Evolutionary conservation across 2,888 invertebrate genomes (phyloP).

Genomic region (Limnephilus auricula): DNA sequence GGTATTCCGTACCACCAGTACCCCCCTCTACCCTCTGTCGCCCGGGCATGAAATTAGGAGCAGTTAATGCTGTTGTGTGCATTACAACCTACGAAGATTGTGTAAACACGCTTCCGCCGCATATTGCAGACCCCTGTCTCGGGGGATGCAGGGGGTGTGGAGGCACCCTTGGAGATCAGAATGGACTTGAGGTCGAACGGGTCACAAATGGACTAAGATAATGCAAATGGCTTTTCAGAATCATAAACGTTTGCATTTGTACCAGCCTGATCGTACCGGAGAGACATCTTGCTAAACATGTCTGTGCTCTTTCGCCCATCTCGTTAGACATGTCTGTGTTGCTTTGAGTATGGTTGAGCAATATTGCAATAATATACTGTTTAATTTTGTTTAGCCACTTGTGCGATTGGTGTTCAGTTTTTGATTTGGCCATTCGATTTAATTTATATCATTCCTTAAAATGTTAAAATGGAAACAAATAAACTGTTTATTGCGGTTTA

Average conservation of each 20-base stretch:
- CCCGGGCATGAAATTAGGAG: slow-evolving; percentile 65
- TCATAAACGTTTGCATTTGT: background rate
- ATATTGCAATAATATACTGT: background rate
- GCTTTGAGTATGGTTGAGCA: too few species aligned
- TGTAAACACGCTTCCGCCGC: slow-evolving; percentile 63
- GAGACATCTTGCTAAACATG: background rate
- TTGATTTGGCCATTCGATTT: too few species aligned
- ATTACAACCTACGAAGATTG: slow-evolving; percentile 61
- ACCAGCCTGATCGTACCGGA: background rate
- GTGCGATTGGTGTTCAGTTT: too few species aligned
- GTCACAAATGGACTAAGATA: slow-evolving; percentile 27
- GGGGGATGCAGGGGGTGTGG: background rate
- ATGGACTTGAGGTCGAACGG: slow-evolving; percentile 20
- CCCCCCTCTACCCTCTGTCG: slow-evolving; percentile 67
- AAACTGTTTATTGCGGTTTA: too few species aligned
- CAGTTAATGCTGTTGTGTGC: slow-evolving; percentile 65
- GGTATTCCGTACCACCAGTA: slow-evolving; percentile 2
- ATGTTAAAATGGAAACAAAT: too few species aligned
- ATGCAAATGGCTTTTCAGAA: background rate
- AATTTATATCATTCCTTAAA: too few species aligned
- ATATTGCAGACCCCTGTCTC: slow-evolving; percentile 43
- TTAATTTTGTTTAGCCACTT: background rate
- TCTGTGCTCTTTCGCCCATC: too few species aligned
- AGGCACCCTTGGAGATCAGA: slow-evolving; percentile 34
- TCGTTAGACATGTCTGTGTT: too few species aligned